Conservation (phyloP, 2,797 vertebrate genomes). For the Argentina silus region DNA sequence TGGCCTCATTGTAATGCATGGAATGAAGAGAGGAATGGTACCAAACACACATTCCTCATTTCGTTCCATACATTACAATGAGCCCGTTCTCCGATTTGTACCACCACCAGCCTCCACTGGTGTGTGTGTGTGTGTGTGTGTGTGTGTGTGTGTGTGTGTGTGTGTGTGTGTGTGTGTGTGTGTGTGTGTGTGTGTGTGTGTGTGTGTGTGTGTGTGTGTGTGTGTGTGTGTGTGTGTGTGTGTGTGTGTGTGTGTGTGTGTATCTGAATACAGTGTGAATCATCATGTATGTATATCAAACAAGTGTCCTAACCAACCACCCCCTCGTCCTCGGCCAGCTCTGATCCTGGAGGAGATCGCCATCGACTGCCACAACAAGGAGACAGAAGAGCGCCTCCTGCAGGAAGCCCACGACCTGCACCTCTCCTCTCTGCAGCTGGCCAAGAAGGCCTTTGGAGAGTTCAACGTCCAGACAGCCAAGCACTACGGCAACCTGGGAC, state of each 20-base stretch:
- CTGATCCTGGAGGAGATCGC: constrained; percentile 98
- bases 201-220: not conserved
- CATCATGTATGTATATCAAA: not conserved
- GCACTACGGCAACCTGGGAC: constrained; percentile 97
- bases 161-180: not conserved
- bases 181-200: not conserved
- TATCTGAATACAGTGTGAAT: too few species aligned
- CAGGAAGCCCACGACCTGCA: constrained; percentile 98
- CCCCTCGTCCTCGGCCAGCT: constrained; percentile 70
- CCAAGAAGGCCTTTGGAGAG: constrained; percentile 99
- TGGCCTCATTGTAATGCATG: too few species aligned
- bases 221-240: not conserved
- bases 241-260: not conserved
- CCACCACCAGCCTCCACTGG: too few species aligned
- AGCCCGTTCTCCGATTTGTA: too few species aligned
- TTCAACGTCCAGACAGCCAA: constrained; percentile 99
- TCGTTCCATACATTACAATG: too few species aligned
- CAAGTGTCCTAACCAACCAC: not conserved
- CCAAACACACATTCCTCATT: too few species aligned
- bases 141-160: not conserved
- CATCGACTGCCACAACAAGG: constrained; percentile 99
- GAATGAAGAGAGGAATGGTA: too few species aligned
- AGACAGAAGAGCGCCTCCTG: constrained; percentile 95
- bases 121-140: not conserved
- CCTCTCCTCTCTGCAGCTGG: constrained; percentile 94